Conservation (phyloP, 1,140 invertebrate genomes). For the Diorhabda carinulata region DNA sequence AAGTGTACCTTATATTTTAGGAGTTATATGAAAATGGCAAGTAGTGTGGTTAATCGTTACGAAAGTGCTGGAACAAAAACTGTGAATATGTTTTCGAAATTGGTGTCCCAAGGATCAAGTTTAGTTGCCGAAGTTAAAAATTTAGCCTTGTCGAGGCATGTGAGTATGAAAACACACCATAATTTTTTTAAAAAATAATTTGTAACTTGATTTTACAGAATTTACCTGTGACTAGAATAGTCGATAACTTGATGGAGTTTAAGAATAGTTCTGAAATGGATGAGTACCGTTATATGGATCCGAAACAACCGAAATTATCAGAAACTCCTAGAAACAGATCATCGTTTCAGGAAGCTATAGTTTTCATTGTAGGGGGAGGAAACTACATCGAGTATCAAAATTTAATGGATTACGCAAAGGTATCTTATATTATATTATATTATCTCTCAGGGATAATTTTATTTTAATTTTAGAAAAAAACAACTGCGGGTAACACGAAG, state of each 20-base stretch:
- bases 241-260: conserved; percentile 87
- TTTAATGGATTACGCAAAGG: conserved; percentile 90
- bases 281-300: conserved; percentile 89
- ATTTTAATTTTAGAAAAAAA: conserved; percentile 51
- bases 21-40: conserved; percentile 77
- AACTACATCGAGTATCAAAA: conserved; percentile 99
- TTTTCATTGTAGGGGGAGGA: conserved; percentile 96
- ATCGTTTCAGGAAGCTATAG: conserved; percentile 84
- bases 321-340: conserved; percentile 66
- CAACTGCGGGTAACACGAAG: conserved; percentile 66
- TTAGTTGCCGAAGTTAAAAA: conserved; percentile 99
- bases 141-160: conserved; percentile 95
- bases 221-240: conserved; percentile 86
- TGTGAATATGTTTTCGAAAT: conserved; percentile 96
- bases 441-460: conserved; percentile 18
- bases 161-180: conserved; percentile 51
- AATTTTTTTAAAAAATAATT: neutral
- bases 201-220: conserved; percentile 55
- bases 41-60: conserved; percentile 63
- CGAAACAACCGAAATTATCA: conserved; percentile 76
- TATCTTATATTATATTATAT: conserved; percentile 40
- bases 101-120: conserved; percentile 93
- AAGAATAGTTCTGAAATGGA: conserved; percentile 75
- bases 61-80: conserved; percentile 95
- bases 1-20: conserved; percentile 47